Conservation (phyloP, 2,888 invertebrate species). For the Acanthopleura granulata region DNA sequence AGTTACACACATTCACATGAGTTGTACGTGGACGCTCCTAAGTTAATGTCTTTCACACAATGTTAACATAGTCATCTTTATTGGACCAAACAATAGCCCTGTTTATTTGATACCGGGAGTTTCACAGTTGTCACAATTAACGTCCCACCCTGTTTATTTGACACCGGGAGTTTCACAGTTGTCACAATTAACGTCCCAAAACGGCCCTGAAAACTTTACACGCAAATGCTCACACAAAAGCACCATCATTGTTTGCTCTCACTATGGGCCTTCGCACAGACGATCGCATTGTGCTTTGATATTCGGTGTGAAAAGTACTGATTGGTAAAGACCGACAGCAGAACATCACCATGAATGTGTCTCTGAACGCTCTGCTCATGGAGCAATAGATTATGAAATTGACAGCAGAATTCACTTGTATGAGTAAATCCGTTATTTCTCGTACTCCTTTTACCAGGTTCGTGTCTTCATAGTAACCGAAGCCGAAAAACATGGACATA, state of each 20-base stretch:
- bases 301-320: conserved; percentile 13
- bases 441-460: conserved; percentile 61
- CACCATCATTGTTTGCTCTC: background rate
- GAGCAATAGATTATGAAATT: conserved; percentile 65
- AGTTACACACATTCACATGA: no score
- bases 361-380: conserved; percentile 64
- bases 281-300: conserved; percentile 14
- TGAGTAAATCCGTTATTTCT: conserved; percentile 66
- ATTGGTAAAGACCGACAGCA: conserved; percentile 31
- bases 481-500: conserved; percentile 66
- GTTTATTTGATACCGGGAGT: no score
- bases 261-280: conserved; percentile 15
- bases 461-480: conserved; percentile 65
- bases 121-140: no score
- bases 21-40: no score
- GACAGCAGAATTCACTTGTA: conserved; percentile 65
- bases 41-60: no score
- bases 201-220: background rate
- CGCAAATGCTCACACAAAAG: background rate
- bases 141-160: no score
- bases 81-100: no score
- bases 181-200: no score
- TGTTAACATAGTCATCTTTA: no score
- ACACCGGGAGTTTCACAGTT: background rate
- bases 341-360: conserved; percentile 58